Conservation (phyloP, 1,140 invertebrate genomes). For the Hycleus cichorii region DNA sequence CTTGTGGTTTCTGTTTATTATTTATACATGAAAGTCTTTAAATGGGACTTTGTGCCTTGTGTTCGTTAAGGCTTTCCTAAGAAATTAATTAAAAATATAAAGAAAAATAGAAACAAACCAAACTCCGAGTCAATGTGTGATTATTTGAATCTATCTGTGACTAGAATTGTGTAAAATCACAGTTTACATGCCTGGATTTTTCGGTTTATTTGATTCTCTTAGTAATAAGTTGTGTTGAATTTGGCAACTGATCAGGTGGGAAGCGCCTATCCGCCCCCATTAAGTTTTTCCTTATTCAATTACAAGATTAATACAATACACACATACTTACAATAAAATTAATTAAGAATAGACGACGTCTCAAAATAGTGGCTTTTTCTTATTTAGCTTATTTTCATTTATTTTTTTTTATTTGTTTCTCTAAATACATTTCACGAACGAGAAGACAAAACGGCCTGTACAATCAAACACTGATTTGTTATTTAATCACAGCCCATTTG, state of each 20-base stretch:
- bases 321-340: constrained; percentile 38
- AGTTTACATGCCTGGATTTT: constrained; percentile 22
- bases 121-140: constrained; percentile 23
- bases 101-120: background rate
- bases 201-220: too few relatives aligned
- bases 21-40: constrained; percentile 2
- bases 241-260: constrained; percentile 31
- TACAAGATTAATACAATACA: constrained; percentile 21
- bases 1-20: too few relatives aligned
- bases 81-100: too few relatives aligned
- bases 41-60: constrained; percentile 9
- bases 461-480: constrained; percentile 56
- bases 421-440: constrained; percentile 39
- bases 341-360: constrained; percentile 34
- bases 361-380: constrained; percentile 36
- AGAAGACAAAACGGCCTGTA: constrained; percentile 56
- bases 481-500: constrained; percentile 64
- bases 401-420: constrained; percentile 7
- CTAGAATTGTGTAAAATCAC: constrained; percentile 25
- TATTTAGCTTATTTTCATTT: background rate
- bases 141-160: constrained; percentile 15
- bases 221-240: constrained; percentile 7
- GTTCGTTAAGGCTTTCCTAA: too few relatives aligned
- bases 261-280: constrained; percentile 15
- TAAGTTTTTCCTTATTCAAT: constrained; percentile 23